Evolutionary conservation across 2,797 vertebrate species (phyloP).

Genomic region (Carapus acus): DNA sequence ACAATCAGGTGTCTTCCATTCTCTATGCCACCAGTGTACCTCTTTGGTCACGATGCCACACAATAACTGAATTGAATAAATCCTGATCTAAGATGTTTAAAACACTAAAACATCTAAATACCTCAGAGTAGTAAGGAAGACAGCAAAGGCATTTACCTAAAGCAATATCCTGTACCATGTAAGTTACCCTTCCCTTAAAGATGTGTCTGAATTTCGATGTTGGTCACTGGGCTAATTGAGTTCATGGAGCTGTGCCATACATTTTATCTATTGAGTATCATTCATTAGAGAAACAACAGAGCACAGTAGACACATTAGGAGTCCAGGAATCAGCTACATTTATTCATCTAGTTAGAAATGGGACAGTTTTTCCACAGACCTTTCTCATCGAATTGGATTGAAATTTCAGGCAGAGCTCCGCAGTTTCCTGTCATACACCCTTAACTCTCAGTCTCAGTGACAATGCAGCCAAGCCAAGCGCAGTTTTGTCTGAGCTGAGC

Average conservation of each 20-base stretch:
- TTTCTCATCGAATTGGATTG: slow-evolving; percentile 31
- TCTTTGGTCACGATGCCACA: too few relatives aligned
- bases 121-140: too few relatives aligned
- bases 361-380: slow-evolving; percentile 5
- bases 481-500: slow-evolving; percentile 54
- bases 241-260: background rate
- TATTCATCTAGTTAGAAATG: slow-evolving; percentile 3
- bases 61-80: too few relatives aligned
- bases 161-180: too few relatives aligned
- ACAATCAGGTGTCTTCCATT: too few relatives aligned
- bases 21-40: too few relatives aligned
- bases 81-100: too few relatives aligned
- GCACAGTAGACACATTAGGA: background rate
- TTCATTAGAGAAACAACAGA: background rate
- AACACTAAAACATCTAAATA: too few relatives aligned
- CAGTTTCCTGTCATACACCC: slow-evolving; percentile 15
- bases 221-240: background rate
- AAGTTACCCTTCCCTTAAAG: too few relatives aligned
- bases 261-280: background rate
- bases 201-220: too few relatives aligned
- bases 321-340: background rate
- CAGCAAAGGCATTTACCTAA: too few relatives aligned
- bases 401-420: slow-evolving; percentile 19
- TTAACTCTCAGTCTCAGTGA: slow-evolving; percentile 38
- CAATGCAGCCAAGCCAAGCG: slow-evolving; percentile 41